Conservation (phyloP, 2,888 invertebrate species). For the Agonopterix alstromeriana region DNA sequence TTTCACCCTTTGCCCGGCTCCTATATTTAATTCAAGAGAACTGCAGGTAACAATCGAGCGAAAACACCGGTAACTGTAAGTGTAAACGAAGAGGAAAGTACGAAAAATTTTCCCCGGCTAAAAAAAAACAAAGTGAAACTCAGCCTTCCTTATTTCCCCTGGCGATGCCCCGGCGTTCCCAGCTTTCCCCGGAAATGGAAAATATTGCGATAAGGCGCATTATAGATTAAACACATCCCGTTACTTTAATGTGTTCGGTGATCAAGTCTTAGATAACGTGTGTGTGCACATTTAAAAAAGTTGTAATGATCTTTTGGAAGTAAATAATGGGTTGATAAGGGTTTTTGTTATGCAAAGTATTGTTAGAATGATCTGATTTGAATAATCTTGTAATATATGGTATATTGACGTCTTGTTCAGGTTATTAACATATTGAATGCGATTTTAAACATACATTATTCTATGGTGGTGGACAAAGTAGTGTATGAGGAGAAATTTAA, state of each 20-base stretch:
- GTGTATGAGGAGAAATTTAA: no score
- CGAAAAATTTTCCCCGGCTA: slow-evolving; percentile 55
- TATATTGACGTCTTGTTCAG: not conserved
- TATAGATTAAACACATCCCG: slow-evolving; percentile 72
- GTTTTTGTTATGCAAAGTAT: slow-evolving; percentile 41
- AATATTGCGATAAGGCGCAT: slow-evolving; percentile 77
- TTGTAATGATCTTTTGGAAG: slow-evolving; percentile 42
- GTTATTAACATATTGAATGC: not conserved
- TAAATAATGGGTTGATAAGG: slow-evolving; percentile 52
- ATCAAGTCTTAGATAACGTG: slow-evolving; percentile 49
- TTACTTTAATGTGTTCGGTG: slow-evolving; percentile 58
- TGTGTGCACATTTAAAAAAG: slow-evolving; percentile 39
- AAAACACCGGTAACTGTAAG: slow-evolving; percentile 70
- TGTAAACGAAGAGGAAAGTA: slow-evolving; percentile 71
- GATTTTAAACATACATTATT: not conserved
- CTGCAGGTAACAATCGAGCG: slow-evolving; percentile 63
- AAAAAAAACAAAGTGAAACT: slow-evolving; percentile 72
- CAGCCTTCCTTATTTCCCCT: slow-evolving; percentile 75
- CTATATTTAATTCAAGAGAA: slow-evolving; percentile 67
- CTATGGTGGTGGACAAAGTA: no score
- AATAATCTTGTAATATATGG: slow-evolving; percentile 1
- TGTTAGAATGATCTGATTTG: slow-evolving; percentile 11
- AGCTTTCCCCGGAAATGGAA: slow-evolving; percentile 71
- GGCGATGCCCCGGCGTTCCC: slow-evolving; percentile 61
- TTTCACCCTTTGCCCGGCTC: slow-evolving; percentile 61